A percentile compares a stretch with the other conserved stretches of the same genome.
Conservation (phyloP, 2,113 vertebrate genomes). For the Micronisus gabar region DNA sequence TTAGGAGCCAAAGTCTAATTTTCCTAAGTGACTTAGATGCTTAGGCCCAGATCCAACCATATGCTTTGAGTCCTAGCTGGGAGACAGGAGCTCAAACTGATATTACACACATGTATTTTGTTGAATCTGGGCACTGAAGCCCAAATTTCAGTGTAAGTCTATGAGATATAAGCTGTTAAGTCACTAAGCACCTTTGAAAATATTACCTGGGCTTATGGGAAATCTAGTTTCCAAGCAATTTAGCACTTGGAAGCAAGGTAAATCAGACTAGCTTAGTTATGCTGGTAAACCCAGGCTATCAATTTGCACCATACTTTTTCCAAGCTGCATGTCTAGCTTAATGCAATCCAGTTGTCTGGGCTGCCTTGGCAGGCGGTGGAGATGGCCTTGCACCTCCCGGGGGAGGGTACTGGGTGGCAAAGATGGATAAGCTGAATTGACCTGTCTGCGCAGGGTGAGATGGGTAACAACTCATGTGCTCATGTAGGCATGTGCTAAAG, state of each 20-base stretch:
- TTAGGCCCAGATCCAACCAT: not conserved
- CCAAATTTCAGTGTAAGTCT: not conserved
- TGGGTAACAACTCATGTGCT: not conserved
- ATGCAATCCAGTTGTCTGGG: not conserved
- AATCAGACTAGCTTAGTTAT: not conserved
- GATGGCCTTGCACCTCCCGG: not conserved
- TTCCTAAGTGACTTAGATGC: not conserved
- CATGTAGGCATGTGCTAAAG: not conserved
- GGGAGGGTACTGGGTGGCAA: not conserved
- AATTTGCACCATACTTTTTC: accelerated
- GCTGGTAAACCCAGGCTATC: not conserved
- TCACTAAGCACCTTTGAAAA: not conserved
- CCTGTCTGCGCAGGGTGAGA: not conserved
- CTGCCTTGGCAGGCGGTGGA: not conserved
- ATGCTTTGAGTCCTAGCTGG: not conserved
- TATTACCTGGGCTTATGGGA: not conserved
- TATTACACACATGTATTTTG: not conserved
- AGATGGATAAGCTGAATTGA: not conserved
- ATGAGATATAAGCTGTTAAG: not conserved
- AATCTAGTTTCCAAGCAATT: not conserved
- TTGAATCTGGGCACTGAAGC: not conserved
- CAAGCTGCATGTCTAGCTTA: not conserved
- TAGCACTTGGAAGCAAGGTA: not conserved
- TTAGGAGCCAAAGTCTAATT: not conserved
- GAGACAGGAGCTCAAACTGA: not conserved